phyloP scores from a whole-genome alignment of 2,888 invertebrate species.

The Volucella inflata region DNA sequence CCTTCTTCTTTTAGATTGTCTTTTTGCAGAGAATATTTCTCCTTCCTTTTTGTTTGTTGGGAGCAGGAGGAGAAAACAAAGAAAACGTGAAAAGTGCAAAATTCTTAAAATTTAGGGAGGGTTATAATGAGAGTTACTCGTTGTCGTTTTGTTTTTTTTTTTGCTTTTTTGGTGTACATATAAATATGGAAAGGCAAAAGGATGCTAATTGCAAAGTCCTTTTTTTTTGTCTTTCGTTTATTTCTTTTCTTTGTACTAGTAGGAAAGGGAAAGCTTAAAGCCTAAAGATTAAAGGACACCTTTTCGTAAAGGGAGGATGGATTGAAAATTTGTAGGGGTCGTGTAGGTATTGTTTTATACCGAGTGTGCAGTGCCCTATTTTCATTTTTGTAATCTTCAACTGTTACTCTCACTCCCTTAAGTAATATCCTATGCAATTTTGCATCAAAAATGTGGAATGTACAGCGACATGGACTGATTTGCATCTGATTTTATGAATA shows the following conservation, averaged over 20 bases:
- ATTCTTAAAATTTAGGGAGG: conserved; percentile 56
- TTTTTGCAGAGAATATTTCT: conserved; percentile 9
- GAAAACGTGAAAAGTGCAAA: conserved; percentile 47
- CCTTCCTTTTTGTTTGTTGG: not conserved
- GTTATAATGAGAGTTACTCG: conserved; percentile 46
- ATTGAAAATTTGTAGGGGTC: no score
- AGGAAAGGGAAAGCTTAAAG: conserved; percentile 1
- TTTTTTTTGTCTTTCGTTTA: conserved; percentile 7
- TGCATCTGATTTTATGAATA: no score
- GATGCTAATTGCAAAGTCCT: conserved; percentile 43
- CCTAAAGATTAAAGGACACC: conserved; percentile 23
- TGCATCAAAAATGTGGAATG: no score
- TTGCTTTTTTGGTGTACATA: conserved; percentile 13
- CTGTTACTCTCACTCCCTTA: no score
- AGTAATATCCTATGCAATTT: no score
- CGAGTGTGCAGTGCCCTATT: no score
- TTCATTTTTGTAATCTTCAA: no score
- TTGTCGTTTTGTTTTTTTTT: conserved; percentile 5
- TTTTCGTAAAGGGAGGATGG: no score
- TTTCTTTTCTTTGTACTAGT: conserved; percentile 8
- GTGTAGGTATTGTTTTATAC: no score
- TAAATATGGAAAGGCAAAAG: conserved; percentile 35
- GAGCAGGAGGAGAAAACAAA: not conserved
- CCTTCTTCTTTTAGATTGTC: not conserved
- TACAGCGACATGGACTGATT: no score